These are phyloP conservation scores for Litoditis marina DNA, from an alignment of 2,888 invertebrate genomes.

Conservation along the genomic window DNA sequence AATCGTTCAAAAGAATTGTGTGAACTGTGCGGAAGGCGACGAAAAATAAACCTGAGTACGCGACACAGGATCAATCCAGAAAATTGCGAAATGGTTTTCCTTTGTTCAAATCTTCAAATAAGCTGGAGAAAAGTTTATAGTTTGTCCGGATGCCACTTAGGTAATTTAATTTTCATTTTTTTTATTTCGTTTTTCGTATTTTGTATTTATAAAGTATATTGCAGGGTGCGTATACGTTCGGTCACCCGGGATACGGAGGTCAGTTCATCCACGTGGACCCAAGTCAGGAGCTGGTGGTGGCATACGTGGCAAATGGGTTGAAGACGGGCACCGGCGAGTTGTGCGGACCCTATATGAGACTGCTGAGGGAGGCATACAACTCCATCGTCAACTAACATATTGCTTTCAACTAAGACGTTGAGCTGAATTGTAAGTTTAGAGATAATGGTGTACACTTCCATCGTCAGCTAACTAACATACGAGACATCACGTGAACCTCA, in stretches of 20 bases:
- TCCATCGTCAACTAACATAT: slow-evolving; percentile 2
- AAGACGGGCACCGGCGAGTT: slow-evolving; percentile 55
- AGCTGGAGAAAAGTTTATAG: too few relatives aligned
- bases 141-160: too few relatives aligned
- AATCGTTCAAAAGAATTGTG: too few relatives aligned
- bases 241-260: slow-evolving; percentile 58
- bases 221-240: slow-evolving; percentile 52
- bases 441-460: too few relatives aligned
- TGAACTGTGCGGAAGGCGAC: too few relatives aligned
- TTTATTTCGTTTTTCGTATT: too few relatives aligned
- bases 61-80: too few relatives aligned
- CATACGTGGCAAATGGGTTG: slow-evolving; percentile 53
- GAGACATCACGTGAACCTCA: too few relatives aligned
- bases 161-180: too few relatives aligned
- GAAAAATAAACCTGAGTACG: too few relatives aligned
- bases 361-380: slow-evolving; percentile 41
- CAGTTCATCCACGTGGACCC: slow-evolving; percentile 53
- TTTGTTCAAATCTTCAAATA: too few relatives aligned
- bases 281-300: slow-evolving; percentile 33
- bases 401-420: not conserved
- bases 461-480: not conserved
- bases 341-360: slow-evolving; percentile 50
- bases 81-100: not conserved
- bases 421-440: not conserved
- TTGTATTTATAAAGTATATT: too few relatives aligned